Conservation (phyloP, 2,113 vertebrate species). For the Lagenorhynchus albirostris region DNA sequence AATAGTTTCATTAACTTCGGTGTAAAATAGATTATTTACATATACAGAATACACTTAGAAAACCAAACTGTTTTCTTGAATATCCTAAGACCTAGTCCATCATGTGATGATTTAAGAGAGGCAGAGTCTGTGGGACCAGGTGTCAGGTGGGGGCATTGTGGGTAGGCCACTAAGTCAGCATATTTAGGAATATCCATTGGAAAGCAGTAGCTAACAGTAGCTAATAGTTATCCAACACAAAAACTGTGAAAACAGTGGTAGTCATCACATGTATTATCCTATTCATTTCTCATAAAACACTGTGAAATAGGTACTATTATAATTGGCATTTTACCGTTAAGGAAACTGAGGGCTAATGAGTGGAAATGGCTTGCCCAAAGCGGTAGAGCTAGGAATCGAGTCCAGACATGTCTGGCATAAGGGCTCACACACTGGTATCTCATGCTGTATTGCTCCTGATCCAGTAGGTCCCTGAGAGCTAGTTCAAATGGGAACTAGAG, state of each 20-base stretch:
- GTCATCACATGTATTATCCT: not conserved
- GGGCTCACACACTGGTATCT: too few relatives aligned
- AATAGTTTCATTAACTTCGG: not conserved
- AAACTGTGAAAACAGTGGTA: not conserved
- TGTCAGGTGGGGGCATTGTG: not conserved
- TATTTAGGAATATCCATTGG: not conserved
- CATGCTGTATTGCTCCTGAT: not conserved
- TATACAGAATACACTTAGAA: not conserved
- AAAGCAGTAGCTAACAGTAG: not conserved
- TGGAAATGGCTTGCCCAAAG: not conserved
- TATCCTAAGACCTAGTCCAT: not conserved
- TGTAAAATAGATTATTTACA: not conserved
- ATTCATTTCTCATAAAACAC: not conserved
- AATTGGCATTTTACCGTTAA: not conserved
- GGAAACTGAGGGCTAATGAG: not conserved
- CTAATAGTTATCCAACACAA: not conserved
- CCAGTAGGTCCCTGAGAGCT: not conserved
- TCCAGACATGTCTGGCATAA: not conserved
- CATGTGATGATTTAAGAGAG: not conserved
- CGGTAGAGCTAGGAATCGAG: not conserved
- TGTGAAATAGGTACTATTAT: not conserved
- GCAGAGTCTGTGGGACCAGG: not conserved
- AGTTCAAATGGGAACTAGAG: not conserved
- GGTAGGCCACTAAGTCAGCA: not conserved
- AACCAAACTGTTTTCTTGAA: not conserved